Evolutionary conservation across 2,888 invertebrate species (phyloP).

Genomic region (Gisinianus flammeolus): DNA sequence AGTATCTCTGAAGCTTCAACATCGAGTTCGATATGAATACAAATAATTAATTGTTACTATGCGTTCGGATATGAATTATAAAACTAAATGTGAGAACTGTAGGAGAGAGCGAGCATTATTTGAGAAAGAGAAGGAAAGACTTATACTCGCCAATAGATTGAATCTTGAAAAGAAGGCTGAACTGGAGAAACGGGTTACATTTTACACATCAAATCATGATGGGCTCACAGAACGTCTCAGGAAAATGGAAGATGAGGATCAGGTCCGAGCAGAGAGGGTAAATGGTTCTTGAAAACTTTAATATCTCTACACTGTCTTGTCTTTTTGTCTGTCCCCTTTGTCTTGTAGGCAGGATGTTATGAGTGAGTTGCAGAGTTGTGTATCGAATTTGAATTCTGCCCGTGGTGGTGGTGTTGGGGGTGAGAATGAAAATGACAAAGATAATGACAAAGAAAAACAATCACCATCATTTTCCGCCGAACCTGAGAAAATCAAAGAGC

Average conservation of each 20-base stretch:
- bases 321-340: slow-evolving; percentile 14
- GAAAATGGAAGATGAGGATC: slow-evolving; percentile 55
- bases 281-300: not conserved
- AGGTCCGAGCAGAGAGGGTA: slow-evolving; percentile 57
- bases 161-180: slow-evolving; percentile 69
- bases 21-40: not conserved
- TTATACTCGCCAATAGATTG: slow-evolving; percentile 69
- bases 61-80: not conserved
- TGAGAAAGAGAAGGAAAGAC: slow-evolving; percentile 69
- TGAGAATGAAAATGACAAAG: slow-evolving; percentile 13
- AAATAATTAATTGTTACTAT: not conserved
- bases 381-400: slow-evolving; percentile 47
- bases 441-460: not conserved
- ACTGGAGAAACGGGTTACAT: slow-evolving; percentile 59
- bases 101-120: slow-evolving; percentile 70
- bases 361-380: slow-evolving; percentile 59
- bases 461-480: slow-evolving; percentile 14
- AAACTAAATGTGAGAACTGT: slow-evolving; percentile 61
- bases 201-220: slow-evolving; percentile 55
- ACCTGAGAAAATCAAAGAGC: slow-evolving; percentile 39
- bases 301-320: slow-evolving; percentile 22
- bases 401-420: slow-evolving; percentile 19
- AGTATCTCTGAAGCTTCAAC: not conserved
- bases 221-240: slow-evolving; percentile 55
- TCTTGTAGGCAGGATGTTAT: slow-evolving; percentile 57